A percentile compares a stretch with the other conserved stretches of the same genome.
Evolutionary conservation across 2,797 vertebrate genomes (phyloP).

Genomic region (Zalophus californianus): DNA sequence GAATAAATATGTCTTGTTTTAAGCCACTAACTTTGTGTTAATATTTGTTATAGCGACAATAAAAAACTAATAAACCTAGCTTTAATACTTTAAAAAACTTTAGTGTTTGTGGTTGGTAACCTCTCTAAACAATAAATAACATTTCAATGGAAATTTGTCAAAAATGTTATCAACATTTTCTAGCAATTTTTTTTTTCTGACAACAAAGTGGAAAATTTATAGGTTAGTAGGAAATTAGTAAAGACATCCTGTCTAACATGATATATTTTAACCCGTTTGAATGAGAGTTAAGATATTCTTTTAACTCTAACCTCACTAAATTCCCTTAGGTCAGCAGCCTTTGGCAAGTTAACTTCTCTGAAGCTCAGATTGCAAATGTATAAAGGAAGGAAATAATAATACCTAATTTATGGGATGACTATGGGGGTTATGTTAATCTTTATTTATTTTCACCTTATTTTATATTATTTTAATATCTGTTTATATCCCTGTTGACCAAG

Average conservation of each 20-base stretch:
- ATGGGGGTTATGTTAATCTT: not conserved
- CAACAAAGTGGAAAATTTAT: not conserved
- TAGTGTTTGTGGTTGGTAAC: not conserved
- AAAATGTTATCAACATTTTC: not conserved
- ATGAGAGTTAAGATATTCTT: slow-evolving; percentile 26
- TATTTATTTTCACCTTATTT: not conserved
- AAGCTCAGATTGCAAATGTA: not conserved
- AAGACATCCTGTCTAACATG: not conserved
- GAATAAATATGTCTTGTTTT: not conserved
- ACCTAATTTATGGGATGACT: not conserved
- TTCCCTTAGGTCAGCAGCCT: slow-evolving; percentile 28
- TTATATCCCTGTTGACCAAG: not conserved
- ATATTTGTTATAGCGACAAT: not conserved
- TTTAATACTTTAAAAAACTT: not conserved
- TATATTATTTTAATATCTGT: slow-evolving; percentile 20
- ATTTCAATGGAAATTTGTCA: not conserved
- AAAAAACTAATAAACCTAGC: not conserved
- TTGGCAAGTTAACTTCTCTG: not conserved
- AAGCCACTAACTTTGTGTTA: not conserved
- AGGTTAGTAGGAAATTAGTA: not conserved
- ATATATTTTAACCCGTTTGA: slow-evolving; percentile 43
- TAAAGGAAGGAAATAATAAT: not conserved
- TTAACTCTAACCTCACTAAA: slow-evolving; percentile 21
- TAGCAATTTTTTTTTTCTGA: not conserved
- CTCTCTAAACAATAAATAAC: slow-evolving; percentile 9